Evolutionary conservation across 2,113 vertebrate genomes (phyloP).

Genomic region (Cepphus grylle): DNA sequence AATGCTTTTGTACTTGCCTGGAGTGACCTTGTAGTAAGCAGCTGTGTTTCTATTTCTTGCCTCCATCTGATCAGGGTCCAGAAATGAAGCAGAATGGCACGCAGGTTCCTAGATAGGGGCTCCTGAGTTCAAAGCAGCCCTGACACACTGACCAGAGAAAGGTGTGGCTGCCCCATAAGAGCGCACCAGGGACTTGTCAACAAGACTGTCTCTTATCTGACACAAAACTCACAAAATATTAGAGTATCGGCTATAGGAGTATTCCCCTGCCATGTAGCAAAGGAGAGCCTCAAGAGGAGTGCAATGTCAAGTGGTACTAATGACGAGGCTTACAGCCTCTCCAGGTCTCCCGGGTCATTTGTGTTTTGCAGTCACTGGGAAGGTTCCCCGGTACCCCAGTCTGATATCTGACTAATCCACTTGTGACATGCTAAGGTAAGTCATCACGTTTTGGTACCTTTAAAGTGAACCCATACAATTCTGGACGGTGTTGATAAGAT

Average conservation of each 20-base stretch:
- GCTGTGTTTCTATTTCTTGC: conserved; percentile 24
- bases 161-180: background rate
- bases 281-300: background rate
- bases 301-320: background rate
- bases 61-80: background rate
- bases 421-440: background rate
- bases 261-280: background rate
- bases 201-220: background rate
- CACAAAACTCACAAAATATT: background rate
- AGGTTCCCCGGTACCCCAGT: no score
- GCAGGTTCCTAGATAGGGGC: background rate
- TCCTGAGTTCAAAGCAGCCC: background rate
- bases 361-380: background rate
- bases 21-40: background rate
- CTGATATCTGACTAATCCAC: background rate
- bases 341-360: background rate
- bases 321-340: background rate
- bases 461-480: background rate
- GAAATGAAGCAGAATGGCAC: background rate
- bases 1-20: background rate
- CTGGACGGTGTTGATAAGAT: background rate
- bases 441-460: background rate
- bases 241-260: background rate
- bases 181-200: background rate
- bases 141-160: background rate